Evolutionary conservation across 2,113 vertebrate species (phyloP).

Genomic region (Noturus placidus): DNA sequence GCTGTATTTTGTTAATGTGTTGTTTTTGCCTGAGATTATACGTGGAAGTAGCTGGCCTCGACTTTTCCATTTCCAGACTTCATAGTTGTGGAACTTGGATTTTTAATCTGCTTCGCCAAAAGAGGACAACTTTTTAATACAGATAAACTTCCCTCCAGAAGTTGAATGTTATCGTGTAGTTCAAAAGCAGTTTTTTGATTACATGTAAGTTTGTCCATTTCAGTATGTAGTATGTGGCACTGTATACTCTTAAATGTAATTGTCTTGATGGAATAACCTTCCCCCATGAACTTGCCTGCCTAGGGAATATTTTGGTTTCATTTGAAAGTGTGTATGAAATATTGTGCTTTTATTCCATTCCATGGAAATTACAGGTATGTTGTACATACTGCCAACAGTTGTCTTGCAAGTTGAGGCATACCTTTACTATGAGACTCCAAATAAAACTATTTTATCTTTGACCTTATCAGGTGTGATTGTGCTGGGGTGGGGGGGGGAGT

Average conservation of each 20-base stretch:
- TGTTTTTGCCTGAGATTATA: constrained; percentile 28
- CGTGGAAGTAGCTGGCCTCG: constrained; percentile 37
- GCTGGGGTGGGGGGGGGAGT: background rate
- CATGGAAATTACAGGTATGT: constrained; percentile 98
- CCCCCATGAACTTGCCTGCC: constrained; percentile 31
- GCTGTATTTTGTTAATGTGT: constrained; percentile 32
- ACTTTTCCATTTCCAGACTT: constrained; percentile 19
- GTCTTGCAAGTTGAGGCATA: constrained; percentile 99
- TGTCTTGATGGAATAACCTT: constrained; percentile 15
- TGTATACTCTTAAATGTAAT: constrained; percentile 39
- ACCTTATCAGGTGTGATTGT: constrained; percentile 42
- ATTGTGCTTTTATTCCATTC: constrained; percentile 83
- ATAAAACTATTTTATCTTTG: constrained; percentile 99
- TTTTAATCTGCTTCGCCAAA: constrained; percentile 38
- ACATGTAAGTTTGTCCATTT: constrained; percentile 40
- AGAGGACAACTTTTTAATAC: constrained; percentile 37
- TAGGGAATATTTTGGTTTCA: constrained; percentile 36
- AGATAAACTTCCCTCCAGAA: constrained; percentile 27
- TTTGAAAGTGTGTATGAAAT: constrained; percentile 50
- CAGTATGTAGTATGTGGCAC: constrained; percentile 36
- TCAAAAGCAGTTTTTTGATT: constrained; percentile 23
- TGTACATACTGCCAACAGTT: constrained; percentile 99
- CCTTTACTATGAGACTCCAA: constrained; percentile 99
- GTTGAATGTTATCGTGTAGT: constrained; percentile 34
- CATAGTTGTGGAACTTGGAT: constrained; percentile 20